Base-by-base conservation (phyloP, 2,888 invertebrate genomes). In the Psylliodes chrysocephalus region DNA sequence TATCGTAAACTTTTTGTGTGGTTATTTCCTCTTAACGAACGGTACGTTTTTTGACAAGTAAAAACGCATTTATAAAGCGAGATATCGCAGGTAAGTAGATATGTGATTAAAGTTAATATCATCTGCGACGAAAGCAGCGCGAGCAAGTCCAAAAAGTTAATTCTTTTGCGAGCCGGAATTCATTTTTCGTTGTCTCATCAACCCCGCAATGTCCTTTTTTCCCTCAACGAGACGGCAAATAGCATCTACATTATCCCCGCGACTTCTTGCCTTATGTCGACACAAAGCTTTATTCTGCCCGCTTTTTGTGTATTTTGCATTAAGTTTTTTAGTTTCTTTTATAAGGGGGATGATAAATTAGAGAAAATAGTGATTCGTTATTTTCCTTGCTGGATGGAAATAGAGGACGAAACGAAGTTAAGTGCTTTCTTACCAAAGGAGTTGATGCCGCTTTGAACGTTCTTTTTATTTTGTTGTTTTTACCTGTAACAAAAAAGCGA, bases 221-320 rank as follows among this genome's bases (percentile, higher is more conserved):
- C 30, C 33, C 2, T 6, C 17, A 10, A 17, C 17, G n/a, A 17
- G 54, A 63, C 52, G 54, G 63, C 57, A 63, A 66, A 66, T 63
- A 57, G 63, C 63, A 44, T 47, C 53, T 54, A 59, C 61, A 67
- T 67, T 62, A 67, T 53, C 40, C 14, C 15, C 30, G n/a, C 18
- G 61, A 51, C 56, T 64, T 59, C 63, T 63, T 49, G 57, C 61
- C 61, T 61, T 64, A 42, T 54, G 56, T 30, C 44, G 22, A 63
- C 57, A 64, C 67, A 67, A 67, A 64, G 63, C 60, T 42, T 63
- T 52, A 40, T 44, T 47, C 35, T 54, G 38, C n/a, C n/a, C n/a
- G 15, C 55, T 47, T 28, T 61, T 62, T 62, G 51, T 56, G 25
- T 51, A 51, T 51, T 42, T 56, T 51, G 55, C 51, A 55, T 56